Base-by-base conservation (phyloP, 53 echinoderm and acorn worm genomes). In the Echinarachnius parma region DNA sequence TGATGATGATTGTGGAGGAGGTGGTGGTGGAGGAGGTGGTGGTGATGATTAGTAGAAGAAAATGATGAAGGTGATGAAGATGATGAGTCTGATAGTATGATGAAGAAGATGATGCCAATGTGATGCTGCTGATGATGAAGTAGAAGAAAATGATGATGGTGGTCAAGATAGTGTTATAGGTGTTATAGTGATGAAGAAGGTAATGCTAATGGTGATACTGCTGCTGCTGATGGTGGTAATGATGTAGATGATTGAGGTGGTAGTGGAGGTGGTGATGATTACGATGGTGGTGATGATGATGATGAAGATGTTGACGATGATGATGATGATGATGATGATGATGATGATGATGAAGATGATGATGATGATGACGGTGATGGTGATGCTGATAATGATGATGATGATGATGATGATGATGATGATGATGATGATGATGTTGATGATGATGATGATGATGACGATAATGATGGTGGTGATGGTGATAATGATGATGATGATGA, bases 271-370 rank as follows among this genome's bases (percentile, higher is more conserved):
- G 16, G 13, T 0, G 4, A 57, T 8, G 57, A 57, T 26, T 28
- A 24, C 1, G 28, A 57, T 26, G 58, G 16, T 4, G 58, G 25
- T 10, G 58, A 57, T 57, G 58, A 29, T 57, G 58, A 14, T 57
- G 58, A 57, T 28, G 9, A 57, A 29, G 58, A 57, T 57, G 58
- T 8, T 50, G 52, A 9, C 14, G 29, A 60, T 46, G 46, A 47
- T 47, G 34, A 47, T 66, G 28, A 25, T 48, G 28, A 31, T 13
- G 13, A 11, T 27, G 7, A 28, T 10, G n/a, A 60, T 1, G 4
- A 27, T 25, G 22, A 35, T 29, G 22, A 31, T 61, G 25, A 36
- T 55, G 55, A 4, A 4, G 20, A 19, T 55, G 55, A 46, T 16
- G 55, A 4, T 19, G 55, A 55, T 55, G 55, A 55, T 55, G 16